Evolutionary conservation across 2,113 vertebrate genomes (phyloP).

Genomic region (Salvator merianae): DNA sequence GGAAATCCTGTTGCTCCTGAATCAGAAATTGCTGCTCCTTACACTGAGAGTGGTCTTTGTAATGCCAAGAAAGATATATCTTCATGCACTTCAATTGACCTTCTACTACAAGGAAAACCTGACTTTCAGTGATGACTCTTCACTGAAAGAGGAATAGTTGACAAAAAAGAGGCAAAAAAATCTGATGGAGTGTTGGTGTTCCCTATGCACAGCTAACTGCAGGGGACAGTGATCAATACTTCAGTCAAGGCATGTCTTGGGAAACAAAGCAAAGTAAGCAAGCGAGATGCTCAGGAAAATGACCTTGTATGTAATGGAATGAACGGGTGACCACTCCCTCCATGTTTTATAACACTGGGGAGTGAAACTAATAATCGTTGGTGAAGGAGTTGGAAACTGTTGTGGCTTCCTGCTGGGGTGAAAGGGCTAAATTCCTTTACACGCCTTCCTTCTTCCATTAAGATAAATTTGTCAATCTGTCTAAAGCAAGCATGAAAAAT

Average conservation of each 20-base stretch:
- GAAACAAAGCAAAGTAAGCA: neutral
- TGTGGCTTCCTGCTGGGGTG: neutral
- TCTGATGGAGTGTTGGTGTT: neutral
- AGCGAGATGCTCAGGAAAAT: neutral
- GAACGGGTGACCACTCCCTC: fast-evolving
- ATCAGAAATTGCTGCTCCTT: neutral
- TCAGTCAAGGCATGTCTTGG: neutral
- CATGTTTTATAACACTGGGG: neutral
- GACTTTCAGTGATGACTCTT: neutral
- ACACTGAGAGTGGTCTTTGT: too few species aligned
- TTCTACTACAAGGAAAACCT: neutral
- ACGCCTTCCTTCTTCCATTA: neutral
- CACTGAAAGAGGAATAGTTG: neutral
- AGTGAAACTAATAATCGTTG: slow-evolving; percentile 22
- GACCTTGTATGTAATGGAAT: neutral
- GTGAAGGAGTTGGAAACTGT: slow-evolving; percentile 12
- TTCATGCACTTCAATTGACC: neutral
- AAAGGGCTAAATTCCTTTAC: slow-evolving; percentile 19
- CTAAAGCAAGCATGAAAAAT: slow-evolving; percentile 11
- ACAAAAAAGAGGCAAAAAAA: neutral
- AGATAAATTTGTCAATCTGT: neutral
- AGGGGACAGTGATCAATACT: neutral
- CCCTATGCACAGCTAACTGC: neutral
- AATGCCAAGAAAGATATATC: neutral
- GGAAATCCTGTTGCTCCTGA: neutral